These are phyloP conservation scores for Pteronotus mesoamericanus DNA, from an alignment of 2,797 vertebrate genomes.

Conservation along the genomic window DNA sequence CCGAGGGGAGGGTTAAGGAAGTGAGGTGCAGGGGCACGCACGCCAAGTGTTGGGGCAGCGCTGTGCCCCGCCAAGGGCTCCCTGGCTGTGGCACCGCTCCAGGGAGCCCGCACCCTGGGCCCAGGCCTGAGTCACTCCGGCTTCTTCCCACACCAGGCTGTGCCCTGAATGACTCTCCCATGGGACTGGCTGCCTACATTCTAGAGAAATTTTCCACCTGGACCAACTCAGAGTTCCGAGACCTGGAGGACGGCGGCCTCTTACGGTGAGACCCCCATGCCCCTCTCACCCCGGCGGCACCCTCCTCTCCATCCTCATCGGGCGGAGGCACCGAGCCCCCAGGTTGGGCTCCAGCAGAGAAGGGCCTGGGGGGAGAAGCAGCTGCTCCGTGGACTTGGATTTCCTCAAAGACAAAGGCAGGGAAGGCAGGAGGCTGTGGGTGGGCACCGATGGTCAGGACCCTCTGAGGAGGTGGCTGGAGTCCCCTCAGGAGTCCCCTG, in stretches of 20 bases:
- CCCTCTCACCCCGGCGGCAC: fast-evolving
- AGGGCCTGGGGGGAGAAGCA: no score
- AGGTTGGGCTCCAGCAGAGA: neutral
- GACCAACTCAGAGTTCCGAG: slow-evolving; percentile 76
- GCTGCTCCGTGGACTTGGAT: neutral
- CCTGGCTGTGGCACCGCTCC: neutral
- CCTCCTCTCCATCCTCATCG: neutral
- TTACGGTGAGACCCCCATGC: slow-evolving; percentile 73
- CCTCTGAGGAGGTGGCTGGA: neutral
- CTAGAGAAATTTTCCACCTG: slow-evolving; percentile 85
- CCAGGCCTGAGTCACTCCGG: neutral
- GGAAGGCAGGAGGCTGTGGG: neutral
- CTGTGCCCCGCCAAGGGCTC: neutral
- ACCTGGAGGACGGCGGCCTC: slow-evolving; percentile 83
- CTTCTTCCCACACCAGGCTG: slow-evolving; percentile 74
- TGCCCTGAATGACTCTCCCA: slow-evolving; percentile 83
- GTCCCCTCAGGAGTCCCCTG: neutral
- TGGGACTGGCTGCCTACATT: slow-evolving; percentile 84
- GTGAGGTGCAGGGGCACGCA: neutral
- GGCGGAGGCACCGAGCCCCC: neutral
- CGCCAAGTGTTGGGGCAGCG: neutral
- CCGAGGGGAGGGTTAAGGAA: neutral
- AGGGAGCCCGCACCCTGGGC: neutral
- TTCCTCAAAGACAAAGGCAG: neutral
- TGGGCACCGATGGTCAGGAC: neutral